Evolutionary conservation across 2,113 vertebrate genomes (phyloP), one percentile per base, ranked within the genome.

Genomic region (Elaphurus davidianus): DNA sequence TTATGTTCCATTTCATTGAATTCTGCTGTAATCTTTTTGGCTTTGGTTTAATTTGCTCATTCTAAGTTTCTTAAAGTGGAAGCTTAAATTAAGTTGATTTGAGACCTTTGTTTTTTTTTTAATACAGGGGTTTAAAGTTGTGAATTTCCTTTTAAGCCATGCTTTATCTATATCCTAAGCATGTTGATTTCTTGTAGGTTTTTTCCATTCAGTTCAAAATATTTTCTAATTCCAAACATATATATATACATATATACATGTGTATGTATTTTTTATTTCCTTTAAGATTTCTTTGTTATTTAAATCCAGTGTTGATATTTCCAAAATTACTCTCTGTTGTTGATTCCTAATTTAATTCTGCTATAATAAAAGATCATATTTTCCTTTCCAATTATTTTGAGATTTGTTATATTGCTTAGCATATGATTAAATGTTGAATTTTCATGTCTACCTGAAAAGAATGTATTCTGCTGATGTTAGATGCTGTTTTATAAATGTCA

Each of bases 1-100:
- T 96, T 78, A 1, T 96, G 87, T 98, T 90, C 47, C 82, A 60
- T 96, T 91, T 79, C 57, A 67, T 86, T 90, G 55, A 94, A 43
- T 90, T 71, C 13, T 78, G 2, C 33, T 88, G 40, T 85, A 13
- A 78, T 64, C 27, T 76, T 64, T 87, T 94, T 97, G 28, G 40
- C 62, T 90, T 96, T 57, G 43, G 64, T 91, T 94, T 83, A 33
- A 52, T 96, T 85, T 94, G 9, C 12, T 94, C 60, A 59, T 14
- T 79, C 43, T 81, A 47, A 85, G 50, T 94, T 85, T 83, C 28
- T 83, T 81, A 87, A 87, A 27, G 45, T 88, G 14, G 7, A 87
- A 88, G 40, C 36, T 93, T 90, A 67, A 85, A 83, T 88, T 86
- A 36, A 67, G 87, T 28, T 83, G 50, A 50, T 89, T 86, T 82